These are phyloP conservation scores for Drosophila tristis DNA, from an alignment of 1,140 invertebrate species.

Conservation along the genomic window DNA sequence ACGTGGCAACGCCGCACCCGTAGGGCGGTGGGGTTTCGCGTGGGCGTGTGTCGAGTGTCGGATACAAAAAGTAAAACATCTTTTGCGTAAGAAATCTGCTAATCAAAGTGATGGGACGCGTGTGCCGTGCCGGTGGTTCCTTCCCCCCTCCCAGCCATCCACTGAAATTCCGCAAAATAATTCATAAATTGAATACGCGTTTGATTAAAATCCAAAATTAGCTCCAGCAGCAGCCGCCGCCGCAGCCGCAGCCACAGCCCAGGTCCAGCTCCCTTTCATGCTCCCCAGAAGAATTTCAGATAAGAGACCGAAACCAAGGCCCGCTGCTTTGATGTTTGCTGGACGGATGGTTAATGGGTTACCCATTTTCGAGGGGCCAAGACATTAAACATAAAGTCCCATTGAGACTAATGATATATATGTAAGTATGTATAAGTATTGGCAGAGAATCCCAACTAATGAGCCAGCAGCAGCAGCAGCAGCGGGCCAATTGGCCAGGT, in stretches of 20 bases:
- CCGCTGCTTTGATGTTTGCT: constrained; percentile 56
- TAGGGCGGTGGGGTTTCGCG: constrained; percentile 14
- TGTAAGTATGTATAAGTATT: not conserved
- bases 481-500: constrained; percentile 48
- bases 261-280: constrained; percentile 1
- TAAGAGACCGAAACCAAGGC: constrained; percentile 21
- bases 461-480: constrained; percentile 8
- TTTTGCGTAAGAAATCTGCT: constrained; percentile 53
- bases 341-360: constrained; percentile 24
- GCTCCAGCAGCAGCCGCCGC: not conserved
- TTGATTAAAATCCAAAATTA: constrained; percentile 56
- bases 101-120: constrained; percentile 56
- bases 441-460: not conserved
- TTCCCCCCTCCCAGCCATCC: not conserved
- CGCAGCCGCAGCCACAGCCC: not conserved
- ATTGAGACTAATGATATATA: constrained; percentile 1
- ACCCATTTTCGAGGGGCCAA: constrained; percentile 2
- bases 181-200: constrained; percentile 68
- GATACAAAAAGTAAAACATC: constrained; percentile 20
- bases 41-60: constrained; percentile 30
- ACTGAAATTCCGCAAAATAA: constrained; percentile 4
- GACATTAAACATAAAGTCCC: constrained; percentile 18
- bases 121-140: constrained; percentile 1
- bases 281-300: constrained; percentile 33
- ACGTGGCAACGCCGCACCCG: not conserved